phyloP scores from a whole-genome alignment of 2,888 invertebrate species.

The Thera britannica region DNA sequence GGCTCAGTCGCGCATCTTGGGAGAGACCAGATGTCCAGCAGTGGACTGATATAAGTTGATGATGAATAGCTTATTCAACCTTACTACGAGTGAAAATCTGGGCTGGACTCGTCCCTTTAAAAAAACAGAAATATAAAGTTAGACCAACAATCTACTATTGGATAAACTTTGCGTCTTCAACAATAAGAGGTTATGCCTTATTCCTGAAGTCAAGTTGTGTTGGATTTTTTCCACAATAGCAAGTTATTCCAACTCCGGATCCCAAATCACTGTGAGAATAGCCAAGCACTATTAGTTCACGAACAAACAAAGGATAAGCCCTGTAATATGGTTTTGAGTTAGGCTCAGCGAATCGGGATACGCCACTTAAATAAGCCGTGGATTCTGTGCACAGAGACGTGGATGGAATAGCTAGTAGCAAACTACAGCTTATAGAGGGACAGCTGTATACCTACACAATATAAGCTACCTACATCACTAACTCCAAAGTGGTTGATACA shows the following conservation, averaged over 20 bases:
- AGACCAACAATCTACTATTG: conserved; percentile 1
- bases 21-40: no score
- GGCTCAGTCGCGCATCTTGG: no score
- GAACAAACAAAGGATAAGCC: conserved; percentile 63
- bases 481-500: no score
- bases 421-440: conserved; percentile 22
- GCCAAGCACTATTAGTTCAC: conserved; percentile 44
- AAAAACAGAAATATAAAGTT: neutral
- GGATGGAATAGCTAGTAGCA: conserved; percentile 51
- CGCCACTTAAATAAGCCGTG: conserved; percentile 57
- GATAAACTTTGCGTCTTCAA: neutral
- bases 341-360: conserved; percentile 49
- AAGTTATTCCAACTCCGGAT: conserved; percentile 24
- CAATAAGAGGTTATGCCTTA: conserved; percentile 1
- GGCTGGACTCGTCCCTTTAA: neutral
- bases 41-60: no score
- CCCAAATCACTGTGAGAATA: conserved; percentile 28
- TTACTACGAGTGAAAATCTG: neutral
- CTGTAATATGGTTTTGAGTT: conserved; percentile 64
- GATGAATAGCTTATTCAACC: neutral
- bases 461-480: no score
- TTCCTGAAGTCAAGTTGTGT: neutral
- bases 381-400: conserved; percentile 57
- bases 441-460: neutral
- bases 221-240: conserved; percentile 13